phyloP scores from a whole-genome alignment of 2,888 invertebrate genomes.

The Sialis lutaria region DNA sequence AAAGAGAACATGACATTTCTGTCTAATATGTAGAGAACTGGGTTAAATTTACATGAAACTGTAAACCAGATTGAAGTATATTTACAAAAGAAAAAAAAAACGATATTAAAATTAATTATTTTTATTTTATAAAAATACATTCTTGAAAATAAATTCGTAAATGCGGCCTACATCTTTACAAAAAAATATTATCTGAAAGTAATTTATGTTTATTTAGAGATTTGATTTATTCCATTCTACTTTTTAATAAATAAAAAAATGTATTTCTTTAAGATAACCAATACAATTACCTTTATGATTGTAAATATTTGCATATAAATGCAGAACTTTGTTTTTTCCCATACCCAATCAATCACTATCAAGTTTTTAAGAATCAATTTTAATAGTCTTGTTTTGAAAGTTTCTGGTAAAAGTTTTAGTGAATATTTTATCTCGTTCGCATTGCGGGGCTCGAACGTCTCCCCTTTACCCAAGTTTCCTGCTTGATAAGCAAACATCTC shows the following conservation, averaged over 20 bases:
- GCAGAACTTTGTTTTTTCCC: background rate
- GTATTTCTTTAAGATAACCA: background rate
- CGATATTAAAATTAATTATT: too few relatives aligned
- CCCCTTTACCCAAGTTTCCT: slow-evolving; percentile 22
- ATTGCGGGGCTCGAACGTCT: background rate
- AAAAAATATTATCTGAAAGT: too few relatives aligned
- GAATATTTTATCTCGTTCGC: slow-evolving; percentile 1
- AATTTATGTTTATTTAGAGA: too few relatives aligned
- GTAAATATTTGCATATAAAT: background rate
- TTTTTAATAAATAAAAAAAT: background rate
- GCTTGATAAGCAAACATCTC: slow-evolving; percentile 25
- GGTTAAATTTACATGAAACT: too few relatives aligned
- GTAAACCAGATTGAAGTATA: too few relatives aligned
- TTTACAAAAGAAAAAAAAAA: too few relatives aligned
- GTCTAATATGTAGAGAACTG: too few relatives aligned
- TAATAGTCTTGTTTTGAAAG: background rate
- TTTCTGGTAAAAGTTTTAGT: slow-evolving; percentile 1
- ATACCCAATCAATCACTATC: background rate
- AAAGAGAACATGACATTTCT: too few relatives aligned
- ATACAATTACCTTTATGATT: background rate
- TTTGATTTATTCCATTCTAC: too few relatives aligned
- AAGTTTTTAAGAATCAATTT: background rate
- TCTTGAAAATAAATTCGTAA: too few relatives aligned
- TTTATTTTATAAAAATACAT: too few relatives aligned
- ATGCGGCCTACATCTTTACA: too few relatives aligned